A percentile compares a stretch with the other conserved stretches of the same genome.
Evolutionary conservation across 2,113 vertebrate genomes (phyloP).

Genomic region (Xiphophorus hellerii): DNA sequence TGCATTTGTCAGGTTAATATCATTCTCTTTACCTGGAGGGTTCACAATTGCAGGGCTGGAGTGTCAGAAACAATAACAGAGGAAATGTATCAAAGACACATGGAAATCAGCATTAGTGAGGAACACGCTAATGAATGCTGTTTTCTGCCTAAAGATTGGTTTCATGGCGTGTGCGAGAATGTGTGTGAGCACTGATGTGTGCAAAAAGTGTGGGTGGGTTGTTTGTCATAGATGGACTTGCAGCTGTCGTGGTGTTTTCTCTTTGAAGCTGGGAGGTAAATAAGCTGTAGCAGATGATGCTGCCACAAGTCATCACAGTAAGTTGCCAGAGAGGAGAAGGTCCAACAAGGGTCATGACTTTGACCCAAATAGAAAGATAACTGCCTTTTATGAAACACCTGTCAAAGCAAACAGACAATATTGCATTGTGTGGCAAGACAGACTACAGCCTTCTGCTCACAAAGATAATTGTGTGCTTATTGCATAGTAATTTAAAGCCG

Average conservation of each 20-base stretch:
- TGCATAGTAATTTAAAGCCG: slow-evolving; percentile 18
- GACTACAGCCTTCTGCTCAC: background rate
- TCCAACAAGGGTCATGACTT: slow-evolving; percentile 37
- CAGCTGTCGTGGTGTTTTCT: slow-evolving; percentile 52
- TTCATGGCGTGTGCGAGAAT: slow-evolving; percentile 36
- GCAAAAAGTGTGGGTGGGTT: slow-evolving; percentile 33
- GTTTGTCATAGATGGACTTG: slow-evolving; percentile 54
- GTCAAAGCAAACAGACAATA: slow-evolving; percentile 7
- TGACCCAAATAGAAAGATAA: slow-evolving; percentile 38
- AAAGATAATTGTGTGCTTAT: slow-evolving; percentile 1
- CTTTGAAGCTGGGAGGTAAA: slow-evolving; percentile 72
- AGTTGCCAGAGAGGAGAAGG: slow-evolving; percentile 27
- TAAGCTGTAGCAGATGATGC: slow-evolving; percentile 61
- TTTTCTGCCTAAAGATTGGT: slow-evolving; percentile 46
- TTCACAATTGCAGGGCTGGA: slow-evolving; percentile 54
- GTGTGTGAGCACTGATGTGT: slow-evolving; percentile 9
- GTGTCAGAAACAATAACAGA: slow-evolving; percentile 64
- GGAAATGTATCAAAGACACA: slow-evolving; percentile 63
- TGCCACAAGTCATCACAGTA: slow-evolving; percentile 62
- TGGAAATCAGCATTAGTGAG: slow-evolving; percentile 45
- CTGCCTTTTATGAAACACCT: background rate
- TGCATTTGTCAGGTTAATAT: slow-evolving; percentile 71
- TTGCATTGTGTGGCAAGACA: background rate
- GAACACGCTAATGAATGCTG: slow-evolving; percentile 56
- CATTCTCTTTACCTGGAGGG: slow-evolving; percentile 50